Conservation (phyloP, 1,140 invertebrate genomes). For the Aphidius gifuensis region DNA sequence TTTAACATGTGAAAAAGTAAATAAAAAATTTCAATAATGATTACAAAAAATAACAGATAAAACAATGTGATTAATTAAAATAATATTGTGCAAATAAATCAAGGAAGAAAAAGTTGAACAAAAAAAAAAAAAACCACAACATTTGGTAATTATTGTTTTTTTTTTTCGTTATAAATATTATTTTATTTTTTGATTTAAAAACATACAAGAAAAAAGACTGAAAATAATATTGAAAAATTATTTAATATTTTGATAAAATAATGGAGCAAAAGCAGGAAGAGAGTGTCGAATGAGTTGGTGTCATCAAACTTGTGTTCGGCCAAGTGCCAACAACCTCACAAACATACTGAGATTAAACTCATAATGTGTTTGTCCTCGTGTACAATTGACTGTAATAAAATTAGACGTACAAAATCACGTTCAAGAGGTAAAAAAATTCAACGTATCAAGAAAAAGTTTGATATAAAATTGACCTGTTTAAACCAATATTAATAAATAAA, state of each 20-base stretch:
- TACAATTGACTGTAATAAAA: conserved; percentile 42
- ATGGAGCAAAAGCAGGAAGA: conserved; percentile 4
- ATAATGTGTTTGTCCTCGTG: conserved; percentile 45
- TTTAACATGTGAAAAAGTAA: no score
- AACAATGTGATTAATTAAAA: no score
- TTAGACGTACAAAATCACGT: conserved; percentile 41
- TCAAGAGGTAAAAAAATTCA: conserved; percentile 31
- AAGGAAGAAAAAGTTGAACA: no score
- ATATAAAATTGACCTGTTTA: conserved; percentile 20
- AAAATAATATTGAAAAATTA: neutral
- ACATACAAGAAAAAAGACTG: neutral
- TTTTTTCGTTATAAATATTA: neutral
- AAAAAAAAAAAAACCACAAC: no score
- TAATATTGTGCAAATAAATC: no score
- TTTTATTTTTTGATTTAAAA: neutral
- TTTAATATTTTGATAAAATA: neutral
- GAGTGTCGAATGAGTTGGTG: conserved; percentile 31
- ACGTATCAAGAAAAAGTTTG: conserved; percentile 30
- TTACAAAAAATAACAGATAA: no score
- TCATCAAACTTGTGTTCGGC: conserved; percentile 37
- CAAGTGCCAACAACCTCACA: conserved; percentile 44
- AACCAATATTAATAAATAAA: neutral
- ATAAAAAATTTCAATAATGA: no score
- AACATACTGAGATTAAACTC: conserved; percentile 25
- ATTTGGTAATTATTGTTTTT: neutral